These are phyloP conservation scores for Aquatica leii DNA, from an alignment of 2,888 invertebrate genomes.

Conservation along the genomic window DNA sequence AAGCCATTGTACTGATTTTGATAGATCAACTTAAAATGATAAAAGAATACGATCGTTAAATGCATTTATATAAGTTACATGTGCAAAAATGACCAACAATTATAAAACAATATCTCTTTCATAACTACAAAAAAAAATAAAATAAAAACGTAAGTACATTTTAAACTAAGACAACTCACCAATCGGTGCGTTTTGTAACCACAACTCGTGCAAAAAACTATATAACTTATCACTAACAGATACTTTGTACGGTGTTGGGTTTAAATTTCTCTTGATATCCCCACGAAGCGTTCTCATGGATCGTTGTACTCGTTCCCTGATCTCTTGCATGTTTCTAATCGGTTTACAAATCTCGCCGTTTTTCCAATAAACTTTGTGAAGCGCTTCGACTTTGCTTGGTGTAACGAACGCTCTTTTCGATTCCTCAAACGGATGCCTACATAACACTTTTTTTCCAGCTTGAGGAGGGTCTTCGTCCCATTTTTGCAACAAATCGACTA, in stretches of 20 bases:
- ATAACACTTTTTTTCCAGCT: constrained; percentile 84
- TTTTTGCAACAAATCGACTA: constrained; percentile 89
- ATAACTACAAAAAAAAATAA: too few species aligned
- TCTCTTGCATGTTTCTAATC: constrained; percentile 76
- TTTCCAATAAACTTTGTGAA: constrained; percentile 87
- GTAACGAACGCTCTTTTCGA: constrained; percentile 94
- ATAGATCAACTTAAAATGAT: too few species aligned
- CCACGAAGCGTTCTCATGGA: constrained; percentile 83
- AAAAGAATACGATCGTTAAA: too few species aligned
- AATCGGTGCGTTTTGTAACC: constrained; percentile 97
- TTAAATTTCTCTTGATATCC: constrained; percentile 93
- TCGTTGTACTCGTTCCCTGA: constrained; percentile 80
- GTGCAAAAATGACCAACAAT: too few species aligned
- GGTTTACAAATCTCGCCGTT: constrained; percentile 76
- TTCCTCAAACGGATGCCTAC: constrained; percentile 96
- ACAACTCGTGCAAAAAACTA: constrained; percentile 92
- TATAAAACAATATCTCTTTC: too few species aligned
- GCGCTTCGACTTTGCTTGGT: constrained; percentile 84
- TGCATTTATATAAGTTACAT: too few species aligned
- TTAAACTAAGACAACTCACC: constrained; percentile 87
- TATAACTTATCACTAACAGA: constrained; percentile 93
- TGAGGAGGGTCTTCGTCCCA: constrained; percentile 79
- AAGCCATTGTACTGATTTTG: too few species aligned
- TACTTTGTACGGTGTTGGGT: constrained; percentile 99
- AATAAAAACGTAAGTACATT: too few species aligned